phyloP scores from a whole-genome alignment of 2,888 invertebrate species.

The Syrphus vitripennis region DNA sequence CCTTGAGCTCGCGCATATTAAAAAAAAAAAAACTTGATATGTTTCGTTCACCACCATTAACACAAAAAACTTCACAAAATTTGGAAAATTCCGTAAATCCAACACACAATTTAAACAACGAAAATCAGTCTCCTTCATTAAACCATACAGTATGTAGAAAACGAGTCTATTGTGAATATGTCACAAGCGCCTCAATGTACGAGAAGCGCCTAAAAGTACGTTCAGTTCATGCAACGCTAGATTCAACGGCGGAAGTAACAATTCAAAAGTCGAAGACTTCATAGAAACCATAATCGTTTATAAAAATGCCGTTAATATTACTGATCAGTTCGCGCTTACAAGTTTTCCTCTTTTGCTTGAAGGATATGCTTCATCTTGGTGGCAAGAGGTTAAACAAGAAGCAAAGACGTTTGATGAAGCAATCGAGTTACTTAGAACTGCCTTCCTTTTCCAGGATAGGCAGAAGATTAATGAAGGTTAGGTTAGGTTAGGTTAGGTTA shows the following conservation, averaged over 20 bases:
- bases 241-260: conserved; percentile 42
- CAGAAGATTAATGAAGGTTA: no score
- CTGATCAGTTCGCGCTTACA: conserved; percentile 46
- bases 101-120: no score
- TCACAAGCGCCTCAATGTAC: not conserved
- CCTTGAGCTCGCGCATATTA: no score
- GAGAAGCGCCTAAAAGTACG: not conserved
- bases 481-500: no score
- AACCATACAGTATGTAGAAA: no score
- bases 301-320: conserved; percentile 51
- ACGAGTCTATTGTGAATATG: no score
- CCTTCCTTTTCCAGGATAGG: conserved; percentile 57
- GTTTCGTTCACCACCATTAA: no score
- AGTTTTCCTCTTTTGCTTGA: conserved; percentile 29
- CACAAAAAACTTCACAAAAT: no score
- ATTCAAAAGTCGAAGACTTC: conserved; percentile 57
- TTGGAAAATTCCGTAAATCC: no score
- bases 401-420: conserved; percentile 31
- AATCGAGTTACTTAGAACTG: conserved; percentile 39
- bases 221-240: conserved; percentile 33
- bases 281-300: conserved; percentile 51
- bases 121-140: no score
- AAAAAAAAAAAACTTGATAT: no score
- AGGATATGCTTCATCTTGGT: not conserved
- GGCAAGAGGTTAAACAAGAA: not conserved